Evolutionary conservation across 2,113 vertebrate species (phyloP), one percentile per base, ranked within the genome.

Genomic region (Galeopterus variegatus): DNA sequence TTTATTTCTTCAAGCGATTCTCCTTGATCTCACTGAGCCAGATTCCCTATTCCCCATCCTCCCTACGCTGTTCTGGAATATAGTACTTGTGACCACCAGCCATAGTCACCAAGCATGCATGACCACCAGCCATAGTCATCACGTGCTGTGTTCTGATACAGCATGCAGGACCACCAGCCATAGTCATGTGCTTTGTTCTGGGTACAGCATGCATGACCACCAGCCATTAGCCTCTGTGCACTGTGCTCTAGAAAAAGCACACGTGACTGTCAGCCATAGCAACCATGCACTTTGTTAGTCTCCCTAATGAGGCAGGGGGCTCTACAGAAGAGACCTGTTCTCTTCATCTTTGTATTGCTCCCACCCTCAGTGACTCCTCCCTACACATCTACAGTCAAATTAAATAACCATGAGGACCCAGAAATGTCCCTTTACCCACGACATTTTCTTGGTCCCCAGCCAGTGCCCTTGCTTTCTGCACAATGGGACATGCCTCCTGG

Each of bases 271-370:
- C 0, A 0, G 26, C 21, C 23, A 10, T 15, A 14, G 54, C 28
- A 28, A 3, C 7, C 12, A 19, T 4, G 14, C 0, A 0, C 21
- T 50, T 31, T 11, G 6, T 31, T 18, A 3, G 4, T 33, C 31
- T 52, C 3, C 1, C 41, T 8, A 2, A 8, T 3, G 0, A 60
- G 50, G 26, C n/a, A 1, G 2, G 5, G n/a, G 9, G 12, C 67
- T 56, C 41, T 0, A 3, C 12, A 24, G 75, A 67, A 33, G 33
- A 24, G 12, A 41, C 2, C 0, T 12, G 2, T 1, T 26, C 6
- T 36, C 41, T 60, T 60, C 2, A 1, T 23, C 36, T 52, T 52
- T 11, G 41, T 17, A 26, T 67, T 6, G 52, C 13, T 36, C 17
- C 33, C 41, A 12, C 1, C 8, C 21, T 41, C 67, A 3, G 12